Conservation (phyloP, 2,113 vertebrate genomes). For the Platichthys stellatus region DNA sequence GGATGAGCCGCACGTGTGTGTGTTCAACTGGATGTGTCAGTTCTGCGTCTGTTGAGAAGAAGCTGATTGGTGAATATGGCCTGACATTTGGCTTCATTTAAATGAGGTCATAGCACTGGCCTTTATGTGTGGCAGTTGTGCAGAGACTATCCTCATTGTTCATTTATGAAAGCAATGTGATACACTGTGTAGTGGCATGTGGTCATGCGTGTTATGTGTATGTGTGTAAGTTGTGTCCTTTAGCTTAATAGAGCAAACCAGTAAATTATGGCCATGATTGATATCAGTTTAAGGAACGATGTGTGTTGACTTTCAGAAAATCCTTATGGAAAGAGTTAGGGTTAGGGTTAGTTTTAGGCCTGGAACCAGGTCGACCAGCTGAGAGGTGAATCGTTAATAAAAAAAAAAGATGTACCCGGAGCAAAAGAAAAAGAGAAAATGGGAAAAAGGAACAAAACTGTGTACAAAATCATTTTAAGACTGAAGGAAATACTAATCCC, state of each 20-base stretch:
- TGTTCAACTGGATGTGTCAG: constrained; percentile 40
- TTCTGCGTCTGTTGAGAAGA: constrained; percentile 14
- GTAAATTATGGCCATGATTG: constrained; percentile 22
- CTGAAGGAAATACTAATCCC: no score
- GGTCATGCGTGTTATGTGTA: background rate
- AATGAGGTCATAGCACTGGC: constrained; percentile 42
- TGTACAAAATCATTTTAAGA: no score
- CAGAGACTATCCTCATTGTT: constrained; percentile 43
- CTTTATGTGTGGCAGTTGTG: constrained; percentile 18
- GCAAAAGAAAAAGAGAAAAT: no score
- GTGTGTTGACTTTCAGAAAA: no score
- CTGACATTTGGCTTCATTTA: constrained; percentile 54
- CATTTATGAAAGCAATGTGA: constrained; percentile 37
- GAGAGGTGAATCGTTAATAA: no score
- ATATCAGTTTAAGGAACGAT: background rate
- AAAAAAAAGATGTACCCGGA: no score
- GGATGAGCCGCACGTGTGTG: background rate
- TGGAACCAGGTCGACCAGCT: no score
- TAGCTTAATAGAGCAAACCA: background rate
- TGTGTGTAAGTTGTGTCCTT: constrained; percentile 6
- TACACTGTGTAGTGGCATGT: constrained; percentile 12
- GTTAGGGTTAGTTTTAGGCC: no score
- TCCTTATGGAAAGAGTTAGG: no score
- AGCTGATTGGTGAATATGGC: constrained; percentile 53
- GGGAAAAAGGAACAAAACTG: no score